Evolutionary conservation across 2,888 invertebrate species (phyloP).

Genomic region (Blastobasis lacticolella): DNA sequence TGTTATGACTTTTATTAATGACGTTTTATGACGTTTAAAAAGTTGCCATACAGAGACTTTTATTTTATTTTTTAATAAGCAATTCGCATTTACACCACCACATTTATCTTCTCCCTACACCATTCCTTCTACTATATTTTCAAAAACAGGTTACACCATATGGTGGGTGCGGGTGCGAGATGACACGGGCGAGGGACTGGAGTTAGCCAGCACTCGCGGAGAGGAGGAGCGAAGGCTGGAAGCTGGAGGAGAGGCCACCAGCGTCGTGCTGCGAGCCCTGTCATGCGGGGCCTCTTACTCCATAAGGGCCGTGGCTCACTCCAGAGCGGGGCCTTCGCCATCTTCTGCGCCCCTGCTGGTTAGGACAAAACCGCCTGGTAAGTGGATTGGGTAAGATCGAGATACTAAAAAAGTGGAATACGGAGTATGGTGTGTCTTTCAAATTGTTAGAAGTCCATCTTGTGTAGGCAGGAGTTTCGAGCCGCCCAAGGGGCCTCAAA

Average conservation of each 20-base stretch:
- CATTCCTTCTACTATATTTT: no score
- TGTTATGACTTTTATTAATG: no score
- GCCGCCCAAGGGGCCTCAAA: no score
- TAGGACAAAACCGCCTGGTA: constrained; percentile 64
- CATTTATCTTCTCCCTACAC: no score
- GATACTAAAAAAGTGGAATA: no score
- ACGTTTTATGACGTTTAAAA: no score
- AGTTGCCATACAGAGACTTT: no score
- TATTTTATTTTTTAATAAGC: no score
- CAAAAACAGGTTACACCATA: constrained; percentile 35
- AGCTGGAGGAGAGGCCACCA: constrained; percentile 52
- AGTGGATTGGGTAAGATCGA: background rate
- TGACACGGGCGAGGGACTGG: constrained; percentile 45
- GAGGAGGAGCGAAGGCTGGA: constrained; percentile 57
- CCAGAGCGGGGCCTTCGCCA: constrained; percentile 54
- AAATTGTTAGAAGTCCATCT: no score
- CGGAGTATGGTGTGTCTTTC: no score
- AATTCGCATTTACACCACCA: no score
- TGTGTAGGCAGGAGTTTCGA: no score
- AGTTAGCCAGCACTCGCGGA: constrained; percentile 33
- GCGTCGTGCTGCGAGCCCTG: constrained; percentile 47
- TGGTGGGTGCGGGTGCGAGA: constrained; percentile 61
- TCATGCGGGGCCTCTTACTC: constrained; percentile 62
- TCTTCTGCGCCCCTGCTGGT: constrained; percentile 51
- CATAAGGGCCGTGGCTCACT: constrained; percentile 57